Evolutionary conservation across 2,888 invertebrate genomes (phyloP), one percentile per base, ranked within the genome.

Genomic region (Julus scandinavius): DNA sequence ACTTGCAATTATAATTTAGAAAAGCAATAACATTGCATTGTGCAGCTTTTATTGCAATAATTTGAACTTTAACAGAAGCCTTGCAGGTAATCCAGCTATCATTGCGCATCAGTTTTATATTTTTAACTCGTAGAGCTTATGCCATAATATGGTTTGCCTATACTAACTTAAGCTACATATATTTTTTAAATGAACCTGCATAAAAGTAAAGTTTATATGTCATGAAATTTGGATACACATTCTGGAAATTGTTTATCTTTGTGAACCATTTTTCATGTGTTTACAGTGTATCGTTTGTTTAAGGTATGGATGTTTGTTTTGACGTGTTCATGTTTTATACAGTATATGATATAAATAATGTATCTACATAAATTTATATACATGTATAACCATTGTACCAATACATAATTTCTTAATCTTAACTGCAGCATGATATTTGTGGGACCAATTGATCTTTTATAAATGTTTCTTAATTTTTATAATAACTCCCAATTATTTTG

Each of bases 101-200:
- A 58, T 58, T 58, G 15, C 11, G n/a, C n/a, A n/a, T 17, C n/a
- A n/a, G 3, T 17, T 63, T n/a, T 6, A n/a, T n/a, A 63, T 63
- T 15, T 11, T 58, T 29, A 29, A 72, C 20, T 72, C 11, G 6
- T 20, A 20, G 20, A 20, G 72, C 72, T 72, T 72, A 29, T 72
- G 72, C 72, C 72, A 72, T 72, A 9, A 29, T 29, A 20, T 29
- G 20, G 72, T 72, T 72, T 72, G 20, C 20, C 20, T 72, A 20
- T 72, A 72, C 72, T 72, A 72, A 72, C 72, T 72, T 72, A 72
- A 6, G 72, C 72, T 72, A 72, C n/a, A 17, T 54, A 13, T 29
- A 29, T 29, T 29, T 29, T 2, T 54, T 54, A 17, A 54, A 15
- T 11, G 4, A 72, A 72, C 20, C 29, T 72, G 1, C 29, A 72